These are phyloP conservation scores for Bergia sp. DNA, from an alignment of 92 coral and sea anemone genomes.

Conservation along the genomic window DNA sequence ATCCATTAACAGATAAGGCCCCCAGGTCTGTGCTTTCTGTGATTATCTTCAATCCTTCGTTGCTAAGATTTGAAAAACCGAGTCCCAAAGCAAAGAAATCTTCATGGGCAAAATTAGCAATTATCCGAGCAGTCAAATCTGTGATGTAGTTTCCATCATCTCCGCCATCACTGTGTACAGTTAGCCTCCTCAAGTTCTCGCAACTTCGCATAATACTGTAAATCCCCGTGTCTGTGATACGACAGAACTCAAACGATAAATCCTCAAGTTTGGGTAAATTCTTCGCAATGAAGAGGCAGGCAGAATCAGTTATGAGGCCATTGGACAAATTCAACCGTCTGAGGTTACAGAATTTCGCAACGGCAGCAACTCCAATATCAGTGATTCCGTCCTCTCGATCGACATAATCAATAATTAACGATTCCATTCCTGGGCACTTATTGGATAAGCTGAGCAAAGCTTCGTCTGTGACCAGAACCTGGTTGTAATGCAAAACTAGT, in stretches of 20 bases:
- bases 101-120: slow-evolving; percentile 85
- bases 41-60: slow-evolving; percentile 87
- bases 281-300: slow-evolving; percentile 79
- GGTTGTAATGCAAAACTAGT: slow-evolving; percentile 84
- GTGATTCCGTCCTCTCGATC: slow-evolving; percentile 85
- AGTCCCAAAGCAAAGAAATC: slow-evolving; percentile 85
- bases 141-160: slow-evolving; percentile 76
- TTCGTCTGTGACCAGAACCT: slow-evolving; percentile 81
- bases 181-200: slow-evolving; percentile 76
- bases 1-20: slow-evolving; percentile 85
- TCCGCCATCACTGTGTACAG: slow-evolving; percentile 84
- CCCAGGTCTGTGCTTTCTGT: slow-evolving; percentile 82
- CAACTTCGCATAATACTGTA: slow-evolving; percentile 82
- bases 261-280: slow-evolving; percentile 77
- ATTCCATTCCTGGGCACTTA: slow-evolving; percentile 82
- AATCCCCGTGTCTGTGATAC: slow-evolving; percentile 88
- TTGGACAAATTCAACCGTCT: slow-evolving; percentile 86
- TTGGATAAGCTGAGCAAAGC: slow-evolving; percentile 73
- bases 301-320: slow-evolving; percentile 86
- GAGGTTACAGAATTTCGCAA: slow-evolving; percentile 84
- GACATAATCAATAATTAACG: slow-evolving; percentile 90
- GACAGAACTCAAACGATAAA: slow-evolving; percentile 87
- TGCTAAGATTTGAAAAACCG: slow-evolving; percentile 92
- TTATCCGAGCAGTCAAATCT: slow-evolving; percentile 79
- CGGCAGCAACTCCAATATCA: slow-evolving; percentile 86